Conservation (phyloP, 2,888 invertebrate genomes). For the Platycheirus rosarum region DNA sequence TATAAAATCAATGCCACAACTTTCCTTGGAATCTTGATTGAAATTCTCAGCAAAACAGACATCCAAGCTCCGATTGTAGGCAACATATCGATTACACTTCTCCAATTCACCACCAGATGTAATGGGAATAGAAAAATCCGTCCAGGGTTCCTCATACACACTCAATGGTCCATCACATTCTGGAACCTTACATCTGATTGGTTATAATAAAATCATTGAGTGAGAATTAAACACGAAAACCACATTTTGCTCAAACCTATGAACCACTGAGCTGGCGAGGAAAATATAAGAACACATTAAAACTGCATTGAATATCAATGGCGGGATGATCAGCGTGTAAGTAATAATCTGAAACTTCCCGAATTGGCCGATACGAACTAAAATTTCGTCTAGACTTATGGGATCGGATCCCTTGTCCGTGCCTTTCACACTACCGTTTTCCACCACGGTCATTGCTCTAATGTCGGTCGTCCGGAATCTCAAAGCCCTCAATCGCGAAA, state of each 20-base stretch:
- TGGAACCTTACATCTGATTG: slow-evolving; percentile 77
- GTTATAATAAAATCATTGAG: too few relatives aligned
- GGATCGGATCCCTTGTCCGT: slow-evolving; percentile 67
- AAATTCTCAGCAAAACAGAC: slow-evolving; percentile 82
- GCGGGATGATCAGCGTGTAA: slow-evolving; percentile 85
- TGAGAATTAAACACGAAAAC: too few relatives aligned
- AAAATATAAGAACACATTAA: slow-evolving; percentile 88
- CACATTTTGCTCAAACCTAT: slow-evolving; percentile 87
- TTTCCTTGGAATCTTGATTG: slow-evolving; percentile 76
- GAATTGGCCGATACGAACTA: slow-evolving; percentile 84
- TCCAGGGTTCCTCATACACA: slow-evolving; percentile 83
- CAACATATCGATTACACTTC: slow-evolving; percentile 76
- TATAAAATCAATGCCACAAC: slow-evolving; percentile 78
- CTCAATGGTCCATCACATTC: slow-evolving; percentile 80
- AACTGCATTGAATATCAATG: slow-evolving; percentile 86
- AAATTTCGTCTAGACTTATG: slow-evolving; percentile 76
- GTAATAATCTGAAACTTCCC: slow-evolving; percentile 86
- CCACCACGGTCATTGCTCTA: background rate
- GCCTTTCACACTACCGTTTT: slow-evolving; percentile 4
- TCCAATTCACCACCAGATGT: slow-evolving; percentile 76
- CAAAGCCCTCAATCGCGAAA: too few relatives aligned
- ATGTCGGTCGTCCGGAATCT: background rate
- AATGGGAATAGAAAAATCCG: slow-evolving; percentile 82
- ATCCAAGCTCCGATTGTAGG: slow-evolving; percentile 25
- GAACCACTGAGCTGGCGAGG: slow-evolving; percentile 87